Percentiles rank a stretch among this genome's conserved stretches.
Conservation (phyloP, 2,113 vertebrate genomes). For the Pteropus alecto region DNA sequence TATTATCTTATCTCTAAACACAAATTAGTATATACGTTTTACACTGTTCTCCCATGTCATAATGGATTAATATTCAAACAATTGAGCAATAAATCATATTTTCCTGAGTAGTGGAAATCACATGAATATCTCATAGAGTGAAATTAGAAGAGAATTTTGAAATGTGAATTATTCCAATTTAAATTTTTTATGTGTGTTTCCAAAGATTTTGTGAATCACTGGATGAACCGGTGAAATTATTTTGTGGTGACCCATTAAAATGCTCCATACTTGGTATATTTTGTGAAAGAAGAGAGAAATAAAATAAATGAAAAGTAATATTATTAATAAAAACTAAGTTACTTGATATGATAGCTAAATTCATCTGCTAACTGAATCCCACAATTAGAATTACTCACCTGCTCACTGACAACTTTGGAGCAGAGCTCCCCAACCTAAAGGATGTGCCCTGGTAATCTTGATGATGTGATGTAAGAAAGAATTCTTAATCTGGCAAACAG, state of each 20-base stretch:
- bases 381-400: background rate
- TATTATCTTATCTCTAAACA: background rate
- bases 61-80: background rate
- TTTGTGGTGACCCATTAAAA: background rate
- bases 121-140: background rate
- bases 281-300: background rate
- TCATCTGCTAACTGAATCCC: background rate
- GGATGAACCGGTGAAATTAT: background rate
- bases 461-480: background rate
- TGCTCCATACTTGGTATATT: background rate
- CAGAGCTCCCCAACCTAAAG: background rate
- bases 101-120: background rate
- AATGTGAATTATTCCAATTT: background rate
- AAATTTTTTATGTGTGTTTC: background rate
- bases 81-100: background rate
- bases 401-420: background rate
- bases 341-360: background rate
- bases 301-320: background rate
- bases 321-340: background rate
- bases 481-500: background rate
- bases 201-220: background rate
- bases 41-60: background rate
- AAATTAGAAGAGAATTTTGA: background rate
- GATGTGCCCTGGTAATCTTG: rapidly evolving
- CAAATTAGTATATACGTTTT: background rate